Evolutionary conservation across 53 echinoderm and acorn worm genomes (phyloP).

Genomic region (Arbacia lixula): DNA sequence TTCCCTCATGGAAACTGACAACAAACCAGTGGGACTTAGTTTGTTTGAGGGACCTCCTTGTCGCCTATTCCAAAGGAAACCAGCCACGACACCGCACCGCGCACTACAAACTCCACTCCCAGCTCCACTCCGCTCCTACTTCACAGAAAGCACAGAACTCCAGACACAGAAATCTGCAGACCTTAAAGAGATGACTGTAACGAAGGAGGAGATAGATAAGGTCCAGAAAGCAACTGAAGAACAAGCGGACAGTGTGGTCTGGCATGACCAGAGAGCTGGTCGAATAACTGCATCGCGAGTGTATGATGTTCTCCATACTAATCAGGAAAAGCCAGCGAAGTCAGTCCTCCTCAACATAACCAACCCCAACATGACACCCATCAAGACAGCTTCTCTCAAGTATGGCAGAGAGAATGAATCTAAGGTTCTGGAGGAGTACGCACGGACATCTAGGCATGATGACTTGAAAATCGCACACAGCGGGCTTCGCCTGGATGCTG

Average conservation of each 20-base stretch:
- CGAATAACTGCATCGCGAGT: slow-evolving; percentile 62
- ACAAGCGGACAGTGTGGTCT: slow-evolving; percentile 31
- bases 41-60: slow-evolving; percentile 25
- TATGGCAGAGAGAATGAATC: slow-evolving; percentile 20
- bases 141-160: slow-evolving; percentile 13
- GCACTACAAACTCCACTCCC: slow-evolving; percentile 31
- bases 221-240: slow-evolving; percentile 10
- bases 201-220: background rate
- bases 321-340: slow-evolving; percentile 59
- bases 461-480: background rate
- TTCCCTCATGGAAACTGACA: slow-evolving; percentile 41
- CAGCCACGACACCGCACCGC: slow-evolving; percentile 6
- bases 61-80: slow-evolving; percentile 18
- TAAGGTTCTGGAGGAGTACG: background rate
- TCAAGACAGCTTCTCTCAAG: background rate
- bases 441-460: background rate
- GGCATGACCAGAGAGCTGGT: slow-evolving; percentile 56
- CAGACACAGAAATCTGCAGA: slow-evolving; percentile 7
- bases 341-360: slow-evolving; percentile 48
- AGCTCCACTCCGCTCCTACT: slow-evolving; percentile 33
- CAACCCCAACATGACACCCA: background rate
- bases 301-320: slow-evolving; percentile 62
- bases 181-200: background rate
- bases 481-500: background rate
- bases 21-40: slow-evolving; percentile 32